Percentiles rank a stretch among this genome's conserved stretches.
Evolutionary conservation across 2,797 vertebrate genomes (phyloP).

Genomic region (Coregonus ussuriensis): DNA sequence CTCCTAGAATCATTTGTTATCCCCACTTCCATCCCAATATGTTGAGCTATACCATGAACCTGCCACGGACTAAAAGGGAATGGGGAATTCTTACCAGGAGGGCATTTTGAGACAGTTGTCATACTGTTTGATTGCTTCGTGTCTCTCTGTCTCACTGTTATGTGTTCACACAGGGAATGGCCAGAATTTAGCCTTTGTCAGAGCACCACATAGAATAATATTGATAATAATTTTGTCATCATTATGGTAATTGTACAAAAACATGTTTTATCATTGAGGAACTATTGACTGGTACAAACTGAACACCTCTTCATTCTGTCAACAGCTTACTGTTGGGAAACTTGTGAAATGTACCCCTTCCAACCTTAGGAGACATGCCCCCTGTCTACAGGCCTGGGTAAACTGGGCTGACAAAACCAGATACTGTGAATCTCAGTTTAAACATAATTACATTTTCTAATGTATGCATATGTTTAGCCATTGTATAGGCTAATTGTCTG

Average conservation of each 20-base stretch:
- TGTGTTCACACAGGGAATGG: constrained; percentile 33
- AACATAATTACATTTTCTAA: constrained; percentile 20
- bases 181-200: constrained; percentile 52
- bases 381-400: constrained; percentile 14
- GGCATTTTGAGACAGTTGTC: constrained; percentile 6
- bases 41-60: constrained; percentile 7
- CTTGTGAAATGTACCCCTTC: constrained; percentile 52
- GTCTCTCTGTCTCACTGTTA: constrained; percentile 45
- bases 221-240: constrained; percentile 10
- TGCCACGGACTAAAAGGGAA: constrained; percentile 38
- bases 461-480: constrained; percentile 26
- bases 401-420: constrained; percentile 26
- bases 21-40: background rate
- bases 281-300: constrained; percentile 24
- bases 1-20: background rate
- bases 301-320: constrained; percentile 37
- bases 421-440: constrained; percentile 14
- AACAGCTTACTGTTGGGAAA: constrained; percentile 18
- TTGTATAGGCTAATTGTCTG: constrained; percentile 12
- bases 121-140: background rate
- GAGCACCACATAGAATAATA: constrained; percentile 29
- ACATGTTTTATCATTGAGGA: constrained; percentile 23
- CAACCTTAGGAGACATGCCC: constrained; percentile 45
- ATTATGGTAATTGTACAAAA: constrained; percentile 23
- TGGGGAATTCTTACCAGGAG: constrained; percentile 4